Percentiles rank a stretch among this genome's conserved stretches.
These are phyloP conservation scores for Stenolophus ochropezus DNA, from an alignment of 2,888 invertebrate genomes.

Conservation along the genomic window DNA sequence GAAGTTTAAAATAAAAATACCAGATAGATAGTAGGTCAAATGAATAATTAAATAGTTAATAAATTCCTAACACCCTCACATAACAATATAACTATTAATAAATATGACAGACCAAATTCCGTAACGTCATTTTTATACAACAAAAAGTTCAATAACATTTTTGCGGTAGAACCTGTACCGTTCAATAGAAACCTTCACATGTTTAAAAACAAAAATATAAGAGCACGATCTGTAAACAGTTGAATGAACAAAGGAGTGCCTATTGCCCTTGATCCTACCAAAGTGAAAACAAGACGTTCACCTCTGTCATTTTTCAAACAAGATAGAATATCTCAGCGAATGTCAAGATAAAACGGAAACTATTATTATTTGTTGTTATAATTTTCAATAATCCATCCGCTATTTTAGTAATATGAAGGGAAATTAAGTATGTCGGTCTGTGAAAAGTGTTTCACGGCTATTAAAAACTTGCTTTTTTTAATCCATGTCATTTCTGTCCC, in stretches of 20 bases:
- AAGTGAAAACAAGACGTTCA: conserved; percentile 17
- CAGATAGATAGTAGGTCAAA: background rate
- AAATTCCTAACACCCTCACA: background rate
- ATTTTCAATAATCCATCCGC: no score
- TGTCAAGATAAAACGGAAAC: background rate
- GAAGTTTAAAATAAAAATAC: background rate
- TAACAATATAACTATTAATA: conserved; percentile 17
- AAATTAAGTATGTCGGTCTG: no score
- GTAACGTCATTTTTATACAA: background rate
- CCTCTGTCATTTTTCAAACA: background rate
- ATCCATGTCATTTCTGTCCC: background rate
- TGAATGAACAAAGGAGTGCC: conserved; percentile 19
- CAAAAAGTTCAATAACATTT: background rate
- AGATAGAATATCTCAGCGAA: background rate
- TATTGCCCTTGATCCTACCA: background rate
- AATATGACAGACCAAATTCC: background rate
- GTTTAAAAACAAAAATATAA: background rate
- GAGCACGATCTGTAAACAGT: background rate
- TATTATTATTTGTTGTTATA: no score
- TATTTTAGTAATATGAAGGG: no score
- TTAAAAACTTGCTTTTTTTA: no score
- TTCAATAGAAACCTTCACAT: background rate
- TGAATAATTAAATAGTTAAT: conserved; percentile 4
- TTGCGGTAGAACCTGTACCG: conserved; percentile 2
- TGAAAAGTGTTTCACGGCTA: no score